Percentiles rank a stretch among this genome's conserved stretches.
Conservation (phyloP, 2,113 vertebrate species). For the Excalfactoria chinensis region DNA sequence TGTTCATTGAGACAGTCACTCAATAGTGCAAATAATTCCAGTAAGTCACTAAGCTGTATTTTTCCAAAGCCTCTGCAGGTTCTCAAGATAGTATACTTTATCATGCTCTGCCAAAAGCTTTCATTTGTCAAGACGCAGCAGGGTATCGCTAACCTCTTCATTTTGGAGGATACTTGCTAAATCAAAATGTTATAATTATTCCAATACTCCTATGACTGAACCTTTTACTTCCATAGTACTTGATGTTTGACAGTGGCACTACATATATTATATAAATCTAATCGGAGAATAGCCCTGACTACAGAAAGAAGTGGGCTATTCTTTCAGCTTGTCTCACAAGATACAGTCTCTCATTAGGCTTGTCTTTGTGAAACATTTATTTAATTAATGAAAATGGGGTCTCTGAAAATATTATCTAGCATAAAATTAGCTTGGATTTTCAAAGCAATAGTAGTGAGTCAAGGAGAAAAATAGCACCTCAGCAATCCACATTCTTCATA, state of each 20-base stretch:
- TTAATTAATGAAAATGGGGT: constrained; percentile 22
- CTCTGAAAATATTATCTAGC: not conserved
- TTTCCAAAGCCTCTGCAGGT: not conserved
- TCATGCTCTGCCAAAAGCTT: not conserved
- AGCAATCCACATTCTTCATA: not conserved
- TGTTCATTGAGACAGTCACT: not conserved
- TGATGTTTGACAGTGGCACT: not conserved
- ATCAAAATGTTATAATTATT: not conserved
- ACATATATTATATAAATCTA: not conserved
- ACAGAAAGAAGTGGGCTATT: not conserved
- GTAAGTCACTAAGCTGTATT: not conserved
- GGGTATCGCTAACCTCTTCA: not conserved
- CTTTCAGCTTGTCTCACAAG: not conserved
- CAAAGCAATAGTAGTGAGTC: not conserved
- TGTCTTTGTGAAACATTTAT: constrained; percentile 6
- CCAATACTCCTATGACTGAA: not conserved
- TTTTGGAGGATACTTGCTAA: not conserved
- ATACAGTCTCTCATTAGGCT: not conserved
- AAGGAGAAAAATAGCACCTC: not conserved
- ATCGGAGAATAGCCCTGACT: not conserved
- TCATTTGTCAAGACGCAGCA: not conserved
- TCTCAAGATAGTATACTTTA: not conserved
- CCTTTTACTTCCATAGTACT: not conserved
- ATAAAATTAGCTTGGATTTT: not conserved
- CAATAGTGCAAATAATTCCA: not conserved